Base-by-base conservation (phyloP, 1,140 invertebrate genomes). In the Alviniconcha marisindica region DNA sequence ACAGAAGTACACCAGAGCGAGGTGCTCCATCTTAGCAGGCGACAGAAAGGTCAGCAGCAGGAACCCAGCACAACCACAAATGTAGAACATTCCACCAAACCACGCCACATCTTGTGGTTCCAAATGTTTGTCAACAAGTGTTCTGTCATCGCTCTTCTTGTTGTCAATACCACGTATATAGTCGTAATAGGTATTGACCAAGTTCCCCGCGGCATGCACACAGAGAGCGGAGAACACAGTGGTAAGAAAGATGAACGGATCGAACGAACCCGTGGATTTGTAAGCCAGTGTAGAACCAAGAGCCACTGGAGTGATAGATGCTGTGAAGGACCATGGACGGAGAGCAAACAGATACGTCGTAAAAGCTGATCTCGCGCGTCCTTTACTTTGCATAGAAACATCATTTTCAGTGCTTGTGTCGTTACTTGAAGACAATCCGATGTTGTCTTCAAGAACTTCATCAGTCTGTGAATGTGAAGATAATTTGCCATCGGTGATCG, bases 171-270 rank as follows among this genome's bases (percentile, higher is more conserved):
- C 98, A 94, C 97, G 97, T 12, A 97, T 95, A 91, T 97, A 99
- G 93, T 99, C 97, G 91, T 96, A 98, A 92, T 98, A 99, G 0
- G 97, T 99, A 91, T 99, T 99, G 0, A 99, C 97, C n/a, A 99
- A 95, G 93, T 99, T 99, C 54, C 97, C 98, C 80, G 98, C 98
- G 74, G 97, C 97, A 92, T 99, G 98, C 2, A 99, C 97, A 24
- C 96, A 97, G 76, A 98, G 94, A 12, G 98, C 95, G 1, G 97
- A 98, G 69, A 97, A 95, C 36, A 97, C 93, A 0, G 97, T 98
- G 0, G 97, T 93, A 14, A 98, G 87, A 81, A 98, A 95, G 4
- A 96, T 96, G 60, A 96, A 90, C 92, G 96, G 94, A 89, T 95
- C 97, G 90, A 98, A 97, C 71, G 96, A 94, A 60, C 94, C 95